These are phyloP conservation scores for Lemur catta DNA, from an alignment of 2,797 vertebrate species.

Conservation along the genomic window DNA sequence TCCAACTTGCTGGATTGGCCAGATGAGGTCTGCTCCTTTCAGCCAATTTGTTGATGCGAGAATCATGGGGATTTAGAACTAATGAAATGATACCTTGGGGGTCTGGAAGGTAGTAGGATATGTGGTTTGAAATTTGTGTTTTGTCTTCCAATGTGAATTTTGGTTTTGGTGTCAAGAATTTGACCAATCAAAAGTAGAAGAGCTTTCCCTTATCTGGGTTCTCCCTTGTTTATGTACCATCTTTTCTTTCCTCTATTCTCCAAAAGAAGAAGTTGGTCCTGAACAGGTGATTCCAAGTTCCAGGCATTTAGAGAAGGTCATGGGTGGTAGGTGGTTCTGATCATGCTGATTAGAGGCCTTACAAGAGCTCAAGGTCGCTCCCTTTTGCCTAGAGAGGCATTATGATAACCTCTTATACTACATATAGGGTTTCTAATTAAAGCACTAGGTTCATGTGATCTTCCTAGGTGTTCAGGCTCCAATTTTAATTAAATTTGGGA, in stretches of 20 bases:
- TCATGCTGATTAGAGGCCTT: not conserved
- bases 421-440: not conserved
- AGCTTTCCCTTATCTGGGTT: not conserved
- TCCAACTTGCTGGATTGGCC: not conserved
- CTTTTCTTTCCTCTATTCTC: not conserved
- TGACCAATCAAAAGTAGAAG: slow-evolving; percentile 5
- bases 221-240: not conserved
- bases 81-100: not conserved
- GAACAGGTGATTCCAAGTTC: slow-evolving; percentile 17
- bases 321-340: not conserved
- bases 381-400: not conserved
- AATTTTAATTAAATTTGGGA: not conserved
- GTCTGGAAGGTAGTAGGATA: not conserved
- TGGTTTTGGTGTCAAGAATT: not conserved
- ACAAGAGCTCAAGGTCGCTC: not conserved
- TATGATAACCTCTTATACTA: not conserved
- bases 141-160: slow-evolving; percentile 20
- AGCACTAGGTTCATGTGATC: not conserved
- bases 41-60: not conserved
- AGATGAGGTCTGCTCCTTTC: not conserved
- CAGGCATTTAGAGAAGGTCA: not conserved
- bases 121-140: not conserved
- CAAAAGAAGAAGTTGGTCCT: not conserved
- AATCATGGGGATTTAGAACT: not conserved
- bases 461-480: not conserved